phyloP scores from a whole-genome alignment of 2,888 invertebrate species.

The Amphipoea lucens region DNA sequence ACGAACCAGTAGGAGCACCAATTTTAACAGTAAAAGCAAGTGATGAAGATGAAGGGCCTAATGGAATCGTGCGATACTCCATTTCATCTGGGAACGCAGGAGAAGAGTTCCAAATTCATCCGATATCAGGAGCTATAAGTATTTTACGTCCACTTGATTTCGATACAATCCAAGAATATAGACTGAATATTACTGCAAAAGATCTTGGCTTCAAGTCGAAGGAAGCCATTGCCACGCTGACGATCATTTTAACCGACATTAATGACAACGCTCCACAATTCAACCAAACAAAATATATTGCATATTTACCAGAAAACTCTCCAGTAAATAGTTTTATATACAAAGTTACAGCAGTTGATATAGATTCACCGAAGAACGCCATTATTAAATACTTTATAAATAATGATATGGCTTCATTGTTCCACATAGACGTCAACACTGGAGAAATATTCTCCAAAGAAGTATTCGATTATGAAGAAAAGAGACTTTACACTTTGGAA shows the following conservation, averaged over 20 bases:
- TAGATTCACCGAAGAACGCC: slow-evolving; percentile 96
- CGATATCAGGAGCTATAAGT: slow-evolving; percentile 94
- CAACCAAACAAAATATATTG: slow-evolving; percentile 93
- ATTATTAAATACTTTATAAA: slow-evolving; percentile 95
- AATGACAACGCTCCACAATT: slow-evolving; percentile 98
- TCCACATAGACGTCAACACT: slow-evolving; percentile 93
- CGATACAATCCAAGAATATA: slow-evolving; percentile 95
- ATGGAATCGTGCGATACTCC: slow-evolving; percentile 96
- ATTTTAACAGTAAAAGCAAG: slow-evolving; percentile 96
- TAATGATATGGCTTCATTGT: slow-evolving; percentile 94
- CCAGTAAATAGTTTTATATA: slow-evolving; percentile 94
- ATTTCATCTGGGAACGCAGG: slow-evolving; percentile 96
- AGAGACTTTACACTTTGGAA: slow-evolving; percentile 93
- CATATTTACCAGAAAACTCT: slow-evolving; percentile 95
- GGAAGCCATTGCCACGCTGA: slow-evolving; percentile 94
- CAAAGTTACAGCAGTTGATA: slow-evolving; percentile 94
- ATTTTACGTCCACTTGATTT: slow-evolving; percentile 96
- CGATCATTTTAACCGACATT: slow-evolving; percentile 96
- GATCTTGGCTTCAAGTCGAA: slow-evolving; percentile 96
- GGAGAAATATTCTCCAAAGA: slow-evolving; percentile 94
- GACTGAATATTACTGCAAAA: slow-evolving; percentile 95
- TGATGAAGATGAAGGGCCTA: slow-evolving; percentile 96
- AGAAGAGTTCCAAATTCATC: slow-evolving; percentile 94
- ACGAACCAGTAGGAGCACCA: slow-evolving; percentile 95
- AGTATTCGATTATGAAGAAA: slow-evolving; percentile 96